Percentiles rank a stretch among this genome's conserved stretches.
Conservation (phyloP, 2,113 vertebrate species). For the Andinoacara biseriatus region DNA sequence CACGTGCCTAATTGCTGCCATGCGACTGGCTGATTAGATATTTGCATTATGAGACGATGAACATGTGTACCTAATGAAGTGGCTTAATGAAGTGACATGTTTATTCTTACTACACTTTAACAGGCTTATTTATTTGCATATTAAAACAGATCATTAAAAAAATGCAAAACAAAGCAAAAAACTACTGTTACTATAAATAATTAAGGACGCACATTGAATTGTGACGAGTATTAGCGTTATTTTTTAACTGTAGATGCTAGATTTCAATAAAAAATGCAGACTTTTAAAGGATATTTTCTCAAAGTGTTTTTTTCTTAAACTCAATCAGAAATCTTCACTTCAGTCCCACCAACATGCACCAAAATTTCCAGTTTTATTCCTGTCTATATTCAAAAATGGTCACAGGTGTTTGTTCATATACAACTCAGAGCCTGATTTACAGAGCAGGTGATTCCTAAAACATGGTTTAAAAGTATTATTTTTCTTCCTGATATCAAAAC, state of each 20-base stretch:
- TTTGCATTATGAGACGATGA: neutral
- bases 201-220: neutral
- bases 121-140: too few relatives aligned
- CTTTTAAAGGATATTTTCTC: neutral
- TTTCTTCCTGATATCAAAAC: neutral
- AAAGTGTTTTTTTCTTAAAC: too few relatives aligned
- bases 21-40: neutral
- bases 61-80: neutral
- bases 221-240: neutral
- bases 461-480: rapidly evolving
- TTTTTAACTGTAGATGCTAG: too few relatives aligned
- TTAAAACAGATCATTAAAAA: too few relatives aligned
- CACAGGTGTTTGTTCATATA: too few relatives aligned
- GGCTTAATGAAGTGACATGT: neutral
- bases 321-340: too few relatives aligned
- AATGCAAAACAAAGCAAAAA: neutral
- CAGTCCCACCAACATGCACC: too few relatives aligned
- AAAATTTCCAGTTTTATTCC: too few relatives aligned
- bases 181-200: neutral
- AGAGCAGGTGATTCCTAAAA: neutral
- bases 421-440: too few relatives aligned
- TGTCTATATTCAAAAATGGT: too few relatives aligned
- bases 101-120: neutral
- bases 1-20: neutral
- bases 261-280: neutral